Conservation (phyloP, 2,113 vertebrate species). For the Heterochromis multidens region DNA sequence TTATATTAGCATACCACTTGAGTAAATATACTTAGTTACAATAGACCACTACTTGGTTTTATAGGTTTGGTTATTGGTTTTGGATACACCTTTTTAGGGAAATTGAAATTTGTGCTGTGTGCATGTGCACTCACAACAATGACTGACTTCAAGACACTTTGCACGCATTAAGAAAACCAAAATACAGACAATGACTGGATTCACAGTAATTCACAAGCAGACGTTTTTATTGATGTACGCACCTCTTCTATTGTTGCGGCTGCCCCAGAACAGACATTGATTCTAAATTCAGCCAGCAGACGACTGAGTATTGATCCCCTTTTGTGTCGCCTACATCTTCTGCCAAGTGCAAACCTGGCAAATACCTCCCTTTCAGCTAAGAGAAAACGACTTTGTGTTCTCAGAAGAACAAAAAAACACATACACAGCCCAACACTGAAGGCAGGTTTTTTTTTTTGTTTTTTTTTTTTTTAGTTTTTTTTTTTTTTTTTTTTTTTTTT, state of each 20-base stretch:
- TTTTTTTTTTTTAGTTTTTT: no score
- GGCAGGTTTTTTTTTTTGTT: no score
- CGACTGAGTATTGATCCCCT: conserved; percentile 52
- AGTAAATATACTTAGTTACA: neutral
- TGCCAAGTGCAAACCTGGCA: conserved; percentile 49
- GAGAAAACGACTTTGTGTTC: conserved; percentile 49
- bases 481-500: no score
- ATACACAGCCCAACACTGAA: neutral
- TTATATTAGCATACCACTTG: neutral
- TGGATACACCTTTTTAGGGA: neutral
- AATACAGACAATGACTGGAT: conserved; percentile 7
- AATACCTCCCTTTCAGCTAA: conserved; percentile 40
- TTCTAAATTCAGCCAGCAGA: conserved; percentile 58
- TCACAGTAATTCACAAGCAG: conserved; percentile 40
- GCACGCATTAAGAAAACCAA: neutral
- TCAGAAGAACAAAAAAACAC: neutral
- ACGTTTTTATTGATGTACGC: conserved; percentile 52
- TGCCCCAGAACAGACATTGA: conserved; percentile 54
- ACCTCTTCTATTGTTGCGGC: conserved; percentile 47
- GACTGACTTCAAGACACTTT: conserved; percentile 8
- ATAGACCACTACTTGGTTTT: neutral
- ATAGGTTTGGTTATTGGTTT: neutral
- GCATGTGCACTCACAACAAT: neutral
- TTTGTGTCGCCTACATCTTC: conserved; percentile 60
- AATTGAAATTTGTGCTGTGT: neutral